Conservation (phyloP, 2,797 vertebrate species). For the Gallinago stenura region DNA sequence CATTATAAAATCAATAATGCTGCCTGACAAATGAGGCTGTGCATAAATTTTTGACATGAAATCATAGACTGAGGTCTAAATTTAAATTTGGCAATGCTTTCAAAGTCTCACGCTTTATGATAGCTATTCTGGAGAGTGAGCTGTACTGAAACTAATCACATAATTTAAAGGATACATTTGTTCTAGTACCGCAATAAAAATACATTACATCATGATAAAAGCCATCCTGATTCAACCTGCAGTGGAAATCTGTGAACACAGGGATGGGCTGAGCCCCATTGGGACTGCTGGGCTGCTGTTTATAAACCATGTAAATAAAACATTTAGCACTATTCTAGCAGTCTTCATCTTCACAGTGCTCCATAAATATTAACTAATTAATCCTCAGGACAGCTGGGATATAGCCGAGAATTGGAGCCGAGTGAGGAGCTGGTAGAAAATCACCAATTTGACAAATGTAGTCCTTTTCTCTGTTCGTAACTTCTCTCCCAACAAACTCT, state of each 20-base stretch:
- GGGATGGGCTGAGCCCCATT: neutral
- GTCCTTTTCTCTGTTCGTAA: conserved; percentile 4
- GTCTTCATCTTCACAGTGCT: neutral
- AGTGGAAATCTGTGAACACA: conserved; percentile 26
- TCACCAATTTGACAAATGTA: conserved; percentile 15
- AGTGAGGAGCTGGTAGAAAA: neutral
- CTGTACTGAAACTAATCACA: conserved; percentile 58
- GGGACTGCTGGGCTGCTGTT: conserved; percentile 4
- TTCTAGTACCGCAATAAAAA: conserved; percentile 46
- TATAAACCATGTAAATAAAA: conserved; percentile 63
- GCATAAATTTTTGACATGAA: conserved; percentile 69
- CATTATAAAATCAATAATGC: conserved; percentile 76
- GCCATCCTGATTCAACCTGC: conserved; percentile 45
- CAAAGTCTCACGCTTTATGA: conserved; percentile 56
- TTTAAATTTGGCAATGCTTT: conserved; percentile 70
- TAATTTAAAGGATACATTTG: conserved; percentile 68
- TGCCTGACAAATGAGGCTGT: conserved; percentile 69
- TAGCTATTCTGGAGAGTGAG: conserved; percentile 56
- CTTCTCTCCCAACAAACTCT: neutral
- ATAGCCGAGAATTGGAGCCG: neutral
- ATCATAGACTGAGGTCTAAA: conserved; percentile 61
- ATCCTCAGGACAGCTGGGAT: conserved; percentile 39
- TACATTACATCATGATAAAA: conserved; percentile 53
- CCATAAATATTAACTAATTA: conserved; percentile 71
- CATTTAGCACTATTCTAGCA: conserved; percentile 37